These are phyloP conservation scores for Subacronicta megacephala DNA, from an alignment of 2,888 invertebrate species.

Conservation along the genomic window DNA sequence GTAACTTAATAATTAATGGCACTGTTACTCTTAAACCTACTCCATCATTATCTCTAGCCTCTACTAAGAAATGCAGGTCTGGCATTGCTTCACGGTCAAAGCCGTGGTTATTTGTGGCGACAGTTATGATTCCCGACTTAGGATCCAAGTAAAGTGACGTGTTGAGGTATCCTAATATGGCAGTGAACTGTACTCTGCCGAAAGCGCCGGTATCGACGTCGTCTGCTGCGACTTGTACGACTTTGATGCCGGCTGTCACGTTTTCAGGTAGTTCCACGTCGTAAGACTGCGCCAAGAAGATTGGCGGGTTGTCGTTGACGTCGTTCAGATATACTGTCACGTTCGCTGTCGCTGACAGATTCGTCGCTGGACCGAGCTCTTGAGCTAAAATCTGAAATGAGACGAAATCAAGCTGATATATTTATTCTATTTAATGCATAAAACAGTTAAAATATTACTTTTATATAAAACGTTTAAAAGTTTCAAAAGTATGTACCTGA, in stretches of 20 bases:
- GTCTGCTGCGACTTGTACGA: conserved; percentile 94
- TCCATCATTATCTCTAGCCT: conserved; percentile 96
- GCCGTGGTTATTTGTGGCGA: conserved; percentile 92
- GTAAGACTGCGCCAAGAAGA: conserved; percentile 93
- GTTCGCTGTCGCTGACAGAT: conserved; percentile 92
- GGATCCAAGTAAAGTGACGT: conserved; percentile 94
- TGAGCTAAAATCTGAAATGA: conserved; percentile 92
- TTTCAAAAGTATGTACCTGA: conserved; percentile 88
- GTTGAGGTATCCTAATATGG: conserved; percentile 93
- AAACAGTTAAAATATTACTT: no score
- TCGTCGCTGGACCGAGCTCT: conserved; percentile 94
- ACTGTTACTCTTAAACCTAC: conserved; percentile 93
- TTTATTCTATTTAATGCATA: background rate
- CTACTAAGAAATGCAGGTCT: conserved; percentile 94
- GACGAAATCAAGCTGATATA: no score
- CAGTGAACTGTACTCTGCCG: conserved; percentile 94
- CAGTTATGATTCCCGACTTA: conserved; percentile 94
- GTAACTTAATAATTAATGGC: conserved; percentile 93
- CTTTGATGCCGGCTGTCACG: conserved; percentile 92
- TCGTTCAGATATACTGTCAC: conserved; percentile 95
- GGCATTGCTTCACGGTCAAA: conserved; percentile 95
- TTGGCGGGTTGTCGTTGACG: conserved; percentile 96
- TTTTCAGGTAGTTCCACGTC: conserved; percentile 94
- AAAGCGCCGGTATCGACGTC: conserved; percentile 95
- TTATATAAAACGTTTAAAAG: no score